Evolutionary conservation across 1,140 invertebrate species (phyloP).

Genomic region (Drosophila pallidifrons): DNA sequence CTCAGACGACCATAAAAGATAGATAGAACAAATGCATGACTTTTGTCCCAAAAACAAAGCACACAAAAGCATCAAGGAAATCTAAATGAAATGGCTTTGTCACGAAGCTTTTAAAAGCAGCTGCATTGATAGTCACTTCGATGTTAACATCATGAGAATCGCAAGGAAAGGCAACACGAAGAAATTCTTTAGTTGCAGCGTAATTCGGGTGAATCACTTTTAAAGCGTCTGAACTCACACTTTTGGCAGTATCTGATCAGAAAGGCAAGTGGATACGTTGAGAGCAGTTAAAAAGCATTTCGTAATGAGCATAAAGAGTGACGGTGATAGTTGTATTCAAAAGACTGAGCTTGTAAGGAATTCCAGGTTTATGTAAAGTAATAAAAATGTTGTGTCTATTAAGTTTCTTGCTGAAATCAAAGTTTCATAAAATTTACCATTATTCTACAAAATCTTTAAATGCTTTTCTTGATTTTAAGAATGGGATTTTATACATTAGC

Average conservation of each 20-base stretch:
- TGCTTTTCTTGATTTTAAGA: too few species aligned
- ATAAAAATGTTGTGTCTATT: too few species aligned
- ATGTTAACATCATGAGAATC: slow-evolving; percentile 30
- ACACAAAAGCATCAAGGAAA: slow-evolving; percentile 15
- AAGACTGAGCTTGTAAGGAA: background rate
- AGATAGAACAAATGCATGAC: slow-evolving; percentile 70
- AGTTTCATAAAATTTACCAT: too few species aligned
- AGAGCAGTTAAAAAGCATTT: background rate
- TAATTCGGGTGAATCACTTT: slow-evolving; percentile 49
- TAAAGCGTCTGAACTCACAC: slow-evolving; percentile 35
- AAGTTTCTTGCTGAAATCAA: too few species aligned
- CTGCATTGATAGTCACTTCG: slow-evolving; percentile 3
- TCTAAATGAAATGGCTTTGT: slow-evolving; percentile 72
- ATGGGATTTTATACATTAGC: too few species aligned
- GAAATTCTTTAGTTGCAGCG: slow-evolving; percentile 13
- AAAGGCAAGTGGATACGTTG: background rate
- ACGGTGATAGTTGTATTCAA: background rate
- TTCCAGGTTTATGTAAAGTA: too few species aligned
- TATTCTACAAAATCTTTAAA: too few species aligned
- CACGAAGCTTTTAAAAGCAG: slow-evolving; percentile 72
- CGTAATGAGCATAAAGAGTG: background rate
- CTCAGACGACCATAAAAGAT: slow-evolving; percentile 64
- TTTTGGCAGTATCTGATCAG: slow-evolving; percentile 13
- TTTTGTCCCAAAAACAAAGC: slow-evolving; percentile 23
- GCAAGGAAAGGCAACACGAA: slow-evolving; percentile 22